Base-by-base conservation (phyloP, 2,888 invertebrate species). In the Cabera pusaria region DNA sequence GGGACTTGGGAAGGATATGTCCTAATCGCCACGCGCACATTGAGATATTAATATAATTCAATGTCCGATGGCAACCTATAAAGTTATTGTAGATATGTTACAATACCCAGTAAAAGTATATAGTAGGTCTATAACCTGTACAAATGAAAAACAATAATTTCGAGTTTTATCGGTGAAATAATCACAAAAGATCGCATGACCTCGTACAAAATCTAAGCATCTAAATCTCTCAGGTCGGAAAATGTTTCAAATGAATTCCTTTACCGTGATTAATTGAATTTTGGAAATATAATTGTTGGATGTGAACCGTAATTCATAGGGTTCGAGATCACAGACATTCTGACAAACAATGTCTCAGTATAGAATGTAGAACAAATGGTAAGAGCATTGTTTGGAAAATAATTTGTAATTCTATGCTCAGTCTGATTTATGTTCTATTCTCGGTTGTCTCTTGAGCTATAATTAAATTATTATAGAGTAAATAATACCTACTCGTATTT, bases 241-340 rank as follows among this genome's bases (percentile, higher is more conserved):
- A 17, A 14, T 17, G 16, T 9, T 8, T 23, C 27, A 7, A 49
- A 49, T 38, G 37, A 24, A 39, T 39, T 54, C 53, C 66, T 56
- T 22, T 56, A 39, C 52, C 26, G 18, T 37, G 42, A 47, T 31
- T 45, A 33, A 45, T 44, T 10, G 9, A 6, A 27, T 28, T 37
- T 37, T 29, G 16, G 10, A 36, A 37, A 27, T 27, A 43, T 37
- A 37, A 41, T 29, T 35, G 34, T 20, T 29, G 34, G 27, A 23
- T 23, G 24, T 34, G 22, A 24, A 24, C 28, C 34, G 28, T 20
- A 23, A 34, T 41, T 29, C 34, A 29, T 10, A 16, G 19, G 10
- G 14, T n/a, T n/a, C 14, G 20, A 24, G 9, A 25, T 14, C 17
- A 16, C 29, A 18, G 29, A 17, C 28, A 24, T 41, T 29, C 17